Evolutionary conservation across 2,113 vertebrate species (phyloP), one percentile per base, ranked within the genome.

Genomic region (Coryphaenoides rupestris): DNA sequence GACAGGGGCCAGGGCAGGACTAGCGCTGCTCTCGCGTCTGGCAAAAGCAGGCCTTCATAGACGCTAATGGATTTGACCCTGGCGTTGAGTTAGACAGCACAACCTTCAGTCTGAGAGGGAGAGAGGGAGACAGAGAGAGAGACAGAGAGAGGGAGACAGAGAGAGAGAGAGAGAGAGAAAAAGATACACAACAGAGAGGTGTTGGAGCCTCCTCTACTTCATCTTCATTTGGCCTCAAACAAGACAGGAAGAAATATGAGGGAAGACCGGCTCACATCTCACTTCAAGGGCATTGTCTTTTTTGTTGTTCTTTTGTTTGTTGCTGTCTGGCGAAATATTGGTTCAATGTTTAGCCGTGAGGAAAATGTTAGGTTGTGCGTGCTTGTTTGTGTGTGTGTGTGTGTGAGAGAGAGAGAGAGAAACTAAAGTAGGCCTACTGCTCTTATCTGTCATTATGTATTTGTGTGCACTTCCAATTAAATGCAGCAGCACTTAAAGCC

Each of bases 51-150:
- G 4, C 33, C 33, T 40, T 40, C 33, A 55, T 77, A 81, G 70
- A 61, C 75, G 79, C 83, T 84, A 87, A 90, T 87, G 85, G 83
- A 86, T 90, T 87, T 78, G 81, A 88, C 79, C 80, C 80, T 70
- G 78, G 57, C 73, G 66, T 84, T 73, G 66, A 62, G 81, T 66
- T n/a, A 73, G 74, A 83, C 82, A 85, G 83, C 76, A 66, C 70
- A 26, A 13, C 10, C 33, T 40, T 7, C 33, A 40, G 16, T 85
- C 75, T 70, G 63, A 82, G 70, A 72, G 74, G 82, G 81, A 85
- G 81, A 49, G 46, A 49, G 46, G 10, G 2, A 33, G 46, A 84
- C 73, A 68, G 62, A 82, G 70, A 74, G 74, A 82, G 80, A 85
- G 83, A 40, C 49, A 70, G 55, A 59, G 61, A 75, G 63, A 79